These are phyloP conservation scores for Lucinisca nassula DNA, from an alignment of 2,888 invertebrate genomes.

Conservation along the genomic window DNA sequence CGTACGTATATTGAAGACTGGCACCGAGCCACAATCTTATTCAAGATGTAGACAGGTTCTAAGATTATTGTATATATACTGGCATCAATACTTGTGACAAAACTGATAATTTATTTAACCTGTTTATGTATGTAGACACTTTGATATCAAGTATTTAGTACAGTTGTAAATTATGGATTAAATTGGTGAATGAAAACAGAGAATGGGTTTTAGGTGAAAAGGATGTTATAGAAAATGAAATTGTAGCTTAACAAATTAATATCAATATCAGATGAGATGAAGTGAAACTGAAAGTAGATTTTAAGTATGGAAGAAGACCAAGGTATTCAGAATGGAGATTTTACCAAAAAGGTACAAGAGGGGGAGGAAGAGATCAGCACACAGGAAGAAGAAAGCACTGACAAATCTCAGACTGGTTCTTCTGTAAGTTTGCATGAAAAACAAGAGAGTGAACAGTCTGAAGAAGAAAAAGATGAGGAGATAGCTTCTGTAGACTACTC, in stretches of 20 bases:
- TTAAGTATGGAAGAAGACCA: slow-evolving; percentile 54
- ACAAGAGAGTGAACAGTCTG: slow-evolving; percentile 8
- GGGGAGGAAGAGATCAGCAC: slow-evolving; percentile 29
- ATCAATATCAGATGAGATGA: neutral
- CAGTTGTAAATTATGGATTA: neutral
- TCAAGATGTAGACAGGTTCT: neutral
- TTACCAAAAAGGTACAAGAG: slow-evolving; percentile 34
- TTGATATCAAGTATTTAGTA: neutral
- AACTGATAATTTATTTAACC: slow-evolving; percentile 8
- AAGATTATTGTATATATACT: neutral
- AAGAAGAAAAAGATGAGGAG: neutral
- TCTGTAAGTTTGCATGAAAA: slow-evolving; percentile 2
- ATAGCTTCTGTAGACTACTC: neutral
- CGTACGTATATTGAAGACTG: neutral
- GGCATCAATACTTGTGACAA: neutral
- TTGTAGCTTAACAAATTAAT: neutral
- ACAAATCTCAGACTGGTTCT: neutral
- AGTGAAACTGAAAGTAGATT: slow-evolving; percentile 12
- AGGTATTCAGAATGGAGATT: slow-evolving; percentile 54
- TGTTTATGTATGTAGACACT: neutral
- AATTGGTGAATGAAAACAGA: neutral
- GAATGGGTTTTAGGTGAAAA: no score
- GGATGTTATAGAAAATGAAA: neutral
- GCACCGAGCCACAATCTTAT: neutral
- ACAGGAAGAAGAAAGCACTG: slow-evolving; percentile 3